A percentile compares a stretch with the other conserved stretches of the same genome.
Evolutionary conservation across 2,113 vertebrate genomes (phyloP).

Genomic region (Riparia riparia): DNA sequence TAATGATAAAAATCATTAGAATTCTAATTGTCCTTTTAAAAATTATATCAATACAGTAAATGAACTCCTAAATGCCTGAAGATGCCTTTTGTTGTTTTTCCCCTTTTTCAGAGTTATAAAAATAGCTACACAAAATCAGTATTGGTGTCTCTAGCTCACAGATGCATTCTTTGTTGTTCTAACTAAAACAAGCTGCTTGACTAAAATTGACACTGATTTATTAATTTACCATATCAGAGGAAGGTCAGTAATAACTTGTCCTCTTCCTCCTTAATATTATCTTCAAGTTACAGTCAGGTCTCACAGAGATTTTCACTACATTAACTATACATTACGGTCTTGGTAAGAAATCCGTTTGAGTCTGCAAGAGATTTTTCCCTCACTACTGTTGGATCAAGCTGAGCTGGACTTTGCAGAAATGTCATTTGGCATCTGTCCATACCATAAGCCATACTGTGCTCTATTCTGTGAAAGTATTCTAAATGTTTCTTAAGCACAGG

Average conservation of each 20-base stretch:
- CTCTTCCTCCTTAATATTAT: not conserved
- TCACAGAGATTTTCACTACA: constrained; percentile 3
- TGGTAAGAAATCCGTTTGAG: not conserved
- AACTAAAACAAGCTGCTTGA: not conserved
- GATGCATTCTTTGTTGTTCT: not conserved
- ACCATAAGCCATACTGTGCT: not conserved
- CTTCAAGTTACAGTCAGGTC: not conserved
- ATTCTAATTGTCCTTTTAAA: not conserved
- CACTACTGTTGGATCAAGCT: not conserved
- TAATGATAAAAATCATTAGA: not conserved
- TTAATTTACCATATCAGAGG: not conserved
- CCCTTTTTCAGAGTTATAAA: not conserved
- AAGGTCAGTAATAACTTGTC: constrained; percentile 9
- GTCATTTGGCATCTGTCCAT: not conserved
- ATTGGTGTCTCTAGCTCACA: not conserved
- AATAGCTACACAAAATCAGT: not conserved
- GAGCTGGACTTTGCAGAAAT: not conserved
- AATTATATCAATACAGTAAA: not conserved
- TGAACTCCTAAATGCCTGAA: not conserved
- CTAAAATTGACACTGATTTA: not conserved
- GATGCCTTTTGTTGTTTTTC: not conserved
- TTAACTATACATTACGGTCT: not conserved
- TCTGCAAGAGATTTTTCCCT: not conserved
- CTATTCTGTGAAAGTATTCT: not conserved
- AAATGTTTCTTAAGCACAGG: not conserved